These are phyloP conservation scores for Dicaeum eximium DNA, from an alignment of 2,113 vertebrate genomes.

Conservation along the genomic window DNA sequence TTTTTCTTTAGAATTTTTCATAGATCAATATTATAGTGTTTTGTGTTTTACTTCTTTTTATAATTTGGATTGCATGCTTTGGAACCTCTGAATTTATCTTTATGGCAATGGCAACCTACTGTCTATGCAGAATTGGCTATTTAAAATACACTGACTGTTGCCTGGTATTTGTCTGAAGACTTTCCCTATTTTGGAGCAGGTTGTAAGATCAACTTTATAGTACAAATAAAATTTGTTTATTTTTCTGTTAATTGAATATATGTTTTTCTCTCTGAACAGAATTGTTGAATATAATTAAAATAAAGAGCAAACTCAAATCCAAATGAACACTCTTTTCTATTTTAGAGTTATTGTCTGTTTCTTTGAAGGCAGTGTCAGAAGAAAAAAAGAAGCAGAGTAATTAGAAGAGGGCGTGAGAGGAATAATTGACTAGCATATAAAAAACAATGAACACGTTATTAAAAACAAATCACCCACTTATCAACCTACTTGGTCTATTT, in stretches of 20 bases:
- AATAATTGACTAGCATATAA: not conserved
- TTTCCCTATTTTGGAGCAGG: not conserved
- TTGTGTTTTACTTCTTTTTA: not conserved
- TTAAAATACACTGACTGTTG: not conserved
- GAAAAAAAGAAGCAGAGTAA: not conserved
- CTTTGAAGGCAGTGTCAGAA: not conserved
- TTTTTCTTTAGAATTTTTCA: not conserved
- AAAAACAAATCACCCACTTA: not conserved
- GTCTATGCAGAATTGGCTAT: not conserved
- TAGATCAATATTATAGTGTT: not conserved
- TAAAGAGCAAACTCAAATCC: not conserved
- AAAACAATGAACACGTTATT: not conserved
- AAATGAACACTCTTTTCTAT: not conserved
- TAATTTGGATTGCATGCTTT: not conserved
- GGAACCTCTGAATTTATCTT: not conserved
- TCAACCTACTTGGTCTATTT: not conserved
- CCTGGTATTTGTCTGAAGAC: not conserved
- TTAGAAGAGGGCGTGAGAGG: not conserved
- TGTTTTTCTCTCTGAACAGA: not conserved
- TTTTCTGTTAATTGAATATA: conserved; percentile 3
- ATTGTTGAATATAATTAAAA: not conserved
- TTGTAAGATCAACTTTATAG: not conserved
- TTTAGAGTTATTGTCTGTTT: not conserved
- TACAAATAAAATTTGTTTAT: not conserved
- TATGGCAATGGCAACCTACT: not conserved